phyloP scores from a whole-genome alignment of 2,113 vertebrate species.

The Motacilla alba region DNA sequence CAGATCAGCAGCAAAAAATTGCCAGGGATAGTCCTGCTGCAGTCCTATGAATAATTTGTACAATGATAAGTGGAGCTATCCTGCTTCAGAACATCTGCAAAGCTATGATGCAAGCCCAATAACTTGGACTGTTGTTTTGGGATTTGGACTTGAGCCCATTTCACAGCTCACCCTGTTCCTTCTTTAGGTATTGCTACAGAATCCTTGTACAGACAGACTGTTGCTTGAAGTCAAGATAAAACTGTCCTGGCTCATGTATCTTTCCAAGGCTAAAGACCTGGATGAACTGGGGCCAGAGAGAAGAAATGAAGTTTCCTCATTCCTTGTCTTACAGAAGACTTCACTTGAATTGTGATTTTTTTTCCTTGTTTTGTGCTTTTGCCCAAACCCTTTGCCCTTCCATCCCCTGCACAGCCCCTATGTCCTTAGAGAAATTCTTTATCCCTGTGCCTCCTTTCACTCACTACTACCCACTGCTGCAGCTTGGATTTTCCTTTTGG shows the following conservation, averaged over 20 bases:
- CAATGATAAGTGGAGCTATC: not conserved
- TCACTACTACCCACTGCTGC: not conserved
- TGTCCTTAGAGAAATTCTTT: not conserved
- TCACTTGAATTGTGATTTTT: not conserved
- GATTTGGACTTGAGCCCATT: not conserved
- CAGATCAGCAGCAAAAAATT: not conserved
- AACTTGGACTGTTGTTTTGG: not conserved
- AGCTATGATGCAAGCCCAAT: not conserved
- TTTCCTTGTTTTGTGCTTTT: not conserved
- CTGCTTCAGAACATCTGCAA: not conserved
- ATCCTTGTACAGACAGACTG: not conserved
- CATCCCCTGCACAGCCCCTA: not conserved
- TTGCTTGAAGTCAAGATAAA: not conserved
- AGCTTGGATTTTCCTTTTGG: not conserved
- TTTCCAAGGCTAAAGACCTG: not conserved
- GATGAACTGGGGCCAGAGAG: not conserved
- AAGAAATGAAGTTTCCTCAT: not conserved
- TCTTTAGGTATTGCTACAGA: not conserved
- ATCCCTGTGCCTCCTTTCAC: not conserved
- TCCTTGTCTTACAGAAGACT: not conserved
- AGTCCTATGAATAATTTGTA: not conserved
- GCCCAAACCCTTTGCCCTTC: not conserved
- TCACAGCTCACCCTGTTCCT: not conserved
- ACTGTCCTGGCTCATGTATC: not conserved
- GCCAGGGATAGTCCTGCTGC: not conserved